These are phyloP conservation scores for Pluvialis apricaria DNA, from an alignment of 2,113 vertebrate species.

Conservation along the genomic window DNA sequence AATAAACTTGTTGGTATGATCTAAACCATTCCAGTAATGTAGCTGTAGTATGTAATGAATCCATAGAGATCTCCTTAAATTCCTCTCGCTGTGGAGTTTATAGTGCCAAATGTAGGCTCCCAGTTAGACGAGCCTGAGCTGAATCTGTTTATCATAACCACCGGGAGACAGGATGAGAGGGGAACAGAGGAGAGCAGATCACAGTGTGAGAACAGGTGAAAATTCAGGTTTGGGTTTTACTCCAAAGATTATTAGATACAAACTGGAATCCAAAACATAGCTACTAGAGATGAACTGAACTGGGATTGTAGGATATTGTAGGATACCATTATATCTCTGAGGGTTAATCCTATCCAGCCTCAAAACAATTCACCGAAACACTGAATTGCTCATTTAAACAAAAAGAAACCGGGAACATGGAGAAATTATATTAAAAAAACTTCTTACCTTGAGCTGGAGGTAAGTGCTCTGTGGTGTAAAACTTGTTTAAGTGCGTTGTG, in stretches of 20 bases:
- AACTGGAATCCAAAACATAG: not conserved
- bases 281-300: not conserved
- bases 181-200: not conserved
- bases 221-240: not conserved
- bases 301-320: not conserved
- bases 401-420: fast-evolving
- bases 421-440: not conserved
- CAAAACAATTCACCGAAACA: not conserved
- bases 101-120: not conserved
- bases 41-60: not conserved
- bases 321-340: not conserved
- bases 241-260: not conserved
- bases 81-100: not conserved
- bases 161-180: fast-evolving
- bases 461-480: not conserved
- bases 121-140: not conserved
- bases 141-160: not conserved
- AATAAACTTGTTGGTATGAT: not conserved
- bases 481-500: not conserved
- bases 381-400: not conserved
- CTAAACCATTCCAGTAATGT: not conserved
- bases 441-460: not conserved
- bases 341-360: not conserved
- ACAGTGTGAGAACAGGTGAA: not conserved
- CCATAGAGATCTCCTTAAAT: not conserved